Base-by-base conservation (phyloP, 2,888 invertebrate genomes). In the Megamerina dolium region DNA sequence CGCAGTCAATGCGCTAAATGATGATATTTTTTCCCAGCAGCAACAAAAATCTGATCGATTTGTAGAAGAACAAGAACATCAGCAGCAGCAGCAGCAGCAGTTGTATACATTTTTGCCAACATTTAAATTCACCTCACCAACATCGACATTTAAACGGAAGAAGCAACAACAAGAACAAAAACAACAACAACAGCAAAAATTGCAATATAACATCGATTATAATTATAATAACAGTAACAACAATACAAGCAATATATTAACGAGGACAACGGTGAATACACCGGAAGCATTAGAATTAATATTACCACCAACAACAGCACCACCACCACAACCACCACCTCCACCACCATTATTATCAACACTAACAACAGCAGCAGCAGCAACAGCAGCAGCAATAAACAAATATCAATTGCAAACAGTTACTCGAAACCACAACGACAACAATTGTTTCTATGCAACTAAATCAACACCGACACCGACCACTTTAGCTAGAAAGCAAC, bases 121-220 rank as follows among this genome's bases (percentile, higher is more conserved):
- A 2, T 53, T 53, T 48, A 46, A 48, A 31, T 54, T 56, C 38
- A 53, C 51, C 23, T 51, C 54, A 17, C 49, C 54, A 9, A 55
- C 57, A 21, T 43, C 54, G 31, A 58, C 54, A 17, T 56, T 56
- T 40, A 50, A 49, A 43, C 48, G 51, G 14, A 56, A 52, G 41
- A 53, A 60, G 32, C 60, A 59, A 34, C 57, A 56, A 23, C 51
- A 51, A 41, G 49, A 54, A 36, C 46, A 43, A 47, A 45, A 53
- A 46, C 51, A 52, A 5, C 41, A 37, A 32, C 41, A 48, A 18
- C 50, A 50, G 23, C 46, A 49, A 34, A 33, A 32, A n/a, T n/a
- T n/a, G n/a, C n/a, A n/a, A n/a, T n/a, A n/a, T n/a, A n/a, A n/a
- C n/a, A 43, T n/a, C 31, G 16, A n/a, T 19, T 37, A 27, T 13